These are phyloP conservation scores for Leptinotarsa texana DNA, from an alignment of 1,140 invertebrate genomes.

Conservation along the genomic window DNA sequence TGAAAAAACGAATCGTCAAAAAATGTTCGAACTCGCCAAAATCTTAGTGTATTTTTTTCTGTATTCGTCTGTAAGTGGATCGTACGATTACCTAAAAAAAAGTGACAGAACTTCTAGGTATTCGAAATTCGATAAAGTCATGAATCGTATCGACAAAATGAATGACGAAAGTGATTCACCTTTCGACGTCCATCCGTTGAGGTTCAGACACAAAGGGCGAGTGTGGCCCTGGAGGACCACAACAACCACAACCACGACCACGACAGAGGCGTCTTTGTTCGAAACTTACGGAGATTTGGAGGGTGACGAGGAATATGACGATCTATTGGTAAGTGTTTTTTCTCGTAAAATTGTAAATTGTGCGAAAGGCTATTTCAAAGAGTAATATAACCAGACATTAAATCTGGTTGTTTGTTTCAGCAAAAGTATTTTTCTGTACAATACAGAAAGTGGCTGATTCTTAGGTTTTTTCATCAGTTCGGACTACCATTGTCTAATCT, in stretches of 20 bases:
- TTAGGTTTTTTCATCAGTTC: too few species aligned
- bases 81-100: slow-evolving; percentile 3
- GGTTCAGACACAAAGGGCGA: not conserved
- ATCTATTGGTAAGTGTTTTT: not conserved
- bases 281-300: not conserved
- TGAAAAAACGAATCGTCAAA: not conserved
- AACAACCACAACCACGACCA: not conserved
- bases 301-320: not conserved
- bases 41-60: not conserved
- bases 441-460: too few species aligned
- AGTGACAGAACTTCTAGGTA: slow-evolving; percentile 2
- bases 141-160: not conserved
- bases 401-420: too few species aligned
- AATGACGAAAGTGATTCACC: not conserved
- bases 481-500: too few species aligned
- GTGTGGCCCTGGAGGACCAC: not conserved
- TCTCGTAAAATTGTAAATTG: not conserved
- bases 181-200: not conserved
- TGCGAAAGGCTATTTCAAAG: too few species aligned
- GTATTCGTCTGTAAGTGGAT: not conserved
- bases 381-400: too few species aligned
- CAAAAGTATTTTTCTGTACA: too few species aligned
- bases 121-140: not conserved
- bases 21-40: not conserved
- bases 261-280: not conserved